Conservation (phyloP, 2,888 invertebrate genomes). For the Spilosoma lubricipeda region DNA sequence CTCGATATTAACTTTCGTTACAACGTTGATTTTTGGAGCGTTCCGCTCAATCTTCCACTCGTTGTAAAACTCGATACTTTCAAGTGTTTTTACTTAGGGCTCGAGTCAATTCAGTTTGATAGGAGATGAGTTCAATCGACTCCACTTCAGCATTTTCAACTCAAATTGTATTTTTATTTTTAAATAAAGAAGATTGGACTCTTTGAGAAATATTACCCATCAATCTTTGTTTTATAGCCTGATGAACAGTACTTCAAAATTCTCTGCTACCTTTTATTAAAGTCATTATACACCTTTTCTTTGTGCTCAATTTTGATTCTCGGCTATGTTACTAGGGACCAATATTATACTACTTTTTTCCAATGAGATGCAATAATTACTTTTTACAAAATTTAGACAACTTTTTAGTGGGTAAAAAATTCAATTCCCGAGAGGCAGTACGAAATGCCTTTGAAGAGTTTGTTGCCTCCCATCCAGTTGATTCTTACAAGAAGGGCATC, state of each 20-base stretch:
- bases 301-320: background rate
- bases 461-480: no score
- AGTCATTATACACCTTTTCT: background rate
- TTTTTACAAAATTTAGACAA: no score
- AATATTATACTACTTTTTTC: background rate
- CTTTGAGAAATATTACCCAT: background rate
- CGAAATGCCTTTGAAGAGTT: no score
- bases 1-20: constrained; percentile 40
- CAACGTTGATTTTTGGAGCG: constrained; percentile 13
- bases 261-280: background rate
- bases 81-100: constrained; percentile 25
- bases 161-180: constrained; percentile 12
- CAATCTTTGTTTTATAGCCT: background rate
- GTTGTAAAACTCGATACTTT: constrained; percentile 22
- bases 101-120: constrained; percentile 22
- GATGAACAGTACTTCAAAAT: background rate
- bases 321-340: background rate
- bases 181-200: constrained; percentile 4
- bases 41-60: background rate
- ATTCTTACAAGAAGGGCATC: no score
- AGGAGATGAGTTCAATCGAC: constrained; percentile 24
- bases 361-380: background rate
- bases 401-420: no score
- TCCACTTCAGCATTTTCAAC: constrained; percentile 14
- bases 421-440: no score